These are phyloP conservation scores for Dugesia japonica DNA, from an alignment of 2,888 invertebrate genomes.

Conservation along the genomic window DNA sequence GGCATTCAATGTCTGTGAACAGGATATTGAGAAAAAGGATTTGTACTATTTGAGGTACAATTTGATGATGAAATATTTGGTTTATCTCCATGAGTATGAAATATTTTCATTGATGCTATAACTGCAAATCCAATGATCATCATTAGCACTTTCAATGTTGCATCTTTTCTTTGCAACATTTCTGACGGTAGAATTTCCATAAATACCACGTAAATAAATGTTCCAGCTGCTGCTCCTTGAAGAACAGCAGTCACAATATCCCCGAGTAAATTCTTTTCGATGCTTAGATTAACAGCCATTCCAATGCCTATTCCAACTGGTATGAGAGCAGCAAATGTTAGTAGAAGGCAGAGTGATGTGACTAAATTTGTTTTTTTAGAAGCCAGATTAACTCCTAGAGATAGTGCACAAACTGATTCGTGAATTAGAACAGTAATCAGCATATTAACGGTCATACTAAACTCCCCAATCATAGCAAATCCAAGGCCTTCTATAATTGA, in stretches of 20 bases:
- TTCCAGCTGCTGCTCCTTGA: conserved; percentile 23
- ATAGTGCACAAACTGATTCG: conserved; percentile 30
- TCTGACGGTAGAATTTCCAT: conserved; percentile 20
- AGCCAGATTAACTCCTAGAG: conserved; percentile 20
- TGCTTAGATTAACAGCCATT: neutral
- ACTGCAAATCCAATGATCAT: neutral
- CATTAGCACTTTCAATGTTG: neutral
- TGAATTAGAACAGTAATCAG: conserved; percentile 24
- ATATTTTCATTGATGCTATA: conserved; percentile 12
- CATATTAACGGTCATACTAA: conserved; percentile 8
- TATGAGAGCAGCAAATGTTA: conserved; percentile 24
- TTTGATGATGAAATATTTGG: neutral
- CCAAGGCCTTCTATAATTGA: conserved; percentile 27
- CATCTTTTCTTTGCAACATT: neutral
- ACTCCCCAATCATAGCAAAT: conserved; percentile 9
- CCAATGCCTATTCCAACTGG: conserved; percentile 23
- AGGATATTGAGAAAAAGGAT: neutral
- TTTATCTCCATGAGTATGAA: conserved; percentile 14
- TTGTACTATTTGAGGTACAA: neutral
- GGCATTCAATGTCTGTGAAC: neutral
- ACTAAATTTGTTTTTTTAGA: neutral
- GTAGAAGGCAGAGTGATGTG: neutral
- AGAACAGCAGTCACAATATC: conserved; percentile 1
- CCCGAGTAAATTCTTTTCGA: neutral
- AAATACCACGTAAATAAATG: conserved; percentile 28